These are phyloP conservation scores for Hyposoter dolosus DNA, from an alignment of 2,888 invertebrate species.

Conservation along the genomic window DNA sequence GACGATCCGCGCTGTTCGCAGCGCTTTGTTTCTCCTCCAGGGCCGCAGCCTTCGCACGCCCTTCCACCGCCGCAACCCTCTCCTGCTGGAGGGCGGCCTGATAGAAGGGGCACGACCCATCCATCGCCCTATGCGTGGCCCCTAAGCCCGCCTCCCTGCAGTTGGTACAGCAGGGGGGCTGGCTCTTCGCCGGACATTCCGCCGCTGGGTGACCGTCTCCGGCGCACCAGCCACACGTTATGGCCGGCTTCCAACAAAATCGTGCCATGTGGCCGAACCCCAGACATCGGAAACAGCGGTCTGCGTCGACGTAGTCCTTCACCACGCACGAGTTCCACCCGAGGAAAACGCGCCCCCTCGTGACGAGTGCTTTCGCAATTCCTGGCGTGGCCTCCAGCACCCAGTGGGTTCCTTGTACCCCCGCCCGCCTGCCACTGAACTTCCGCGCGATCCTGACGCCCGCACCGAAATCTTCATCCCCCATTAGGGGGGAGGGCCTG, in stretches of 20 bases:
- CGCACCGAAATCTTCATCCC: neutral
- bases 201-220: neutral
- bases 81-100: neutral
- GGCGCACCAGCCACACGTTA: slow-evolving; percentile 15
- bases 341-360: slow-evolving; percentile 4
- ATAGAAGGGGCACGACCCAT: too few relatives aligned
- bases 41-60: neutral
- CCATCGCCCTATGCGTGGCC: neutral
- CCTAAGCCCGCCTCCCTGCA: slow-evolving; percentile 9
- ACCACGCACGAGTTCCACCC: slow-evolving; percentile 34
- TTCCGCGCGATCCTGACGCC: slow-evolving; percentile 11
- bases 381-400: slow-evolving; percentile 7
- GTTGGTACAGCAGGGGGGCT: slow-evolving; percentile 10
- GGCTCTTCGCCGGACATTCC: neutral
- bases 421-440: neutral
- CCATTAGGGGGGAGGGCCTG: neutral
- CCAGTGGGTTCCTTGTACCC: neutral
- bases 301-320: slow-evolving; percentile 33
- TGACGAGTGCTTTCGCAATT: neutral
- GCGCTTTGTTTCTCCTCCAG: too few relatives aligned
- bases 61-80: neutral
- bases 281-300: slow-evolving; percentile 20
- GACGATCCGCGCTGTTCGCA: too few relatives aligned
- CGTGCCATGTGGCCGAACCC: slow-evolving; percentile 4
- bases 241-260: neutral